Conservation (phyloP, 1,140 invertebrate species). For the Formica exsecta region DNA sequence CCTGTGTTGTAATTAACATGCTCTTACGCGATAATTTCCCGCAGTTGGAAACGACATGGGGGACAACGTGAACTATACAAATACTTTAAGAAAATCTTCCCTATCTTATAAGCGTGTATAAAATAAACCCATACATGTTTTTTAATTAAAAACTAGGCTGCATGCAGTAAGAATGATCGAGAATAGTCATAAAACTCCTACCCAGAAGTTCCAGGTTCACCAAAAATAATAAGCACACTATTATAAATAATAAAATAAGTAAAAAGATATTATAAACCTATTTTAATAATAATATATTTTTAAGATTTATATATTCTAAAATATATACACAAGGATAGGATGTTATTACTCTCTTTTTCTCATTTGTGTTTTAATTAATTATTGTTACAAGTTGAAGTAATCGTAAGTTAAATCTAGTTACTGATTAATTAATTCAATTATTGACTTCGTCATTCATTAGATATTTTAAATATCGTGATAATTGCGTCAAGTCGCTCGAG, state of each 20-base stretch:
- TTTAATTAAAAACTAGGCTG: constrained; percentile 10
- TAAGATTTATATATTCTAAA: too few relatives aligned
- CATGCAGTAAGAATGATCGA: background rate
- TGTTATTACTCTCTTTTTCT: too few relatives aligned
- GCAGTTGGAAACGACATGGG: constrained; percentile 2
- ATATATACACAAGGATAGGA: too few relatives aligned
- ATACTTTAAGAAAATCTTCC: background rate
- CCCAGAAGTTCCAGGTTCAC: background rate
- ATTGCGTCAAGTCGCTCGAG: background rate
- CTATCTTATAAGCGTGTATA: background rate
- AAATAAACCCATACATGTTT: background rate
- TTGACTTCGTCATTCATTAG: background rate
- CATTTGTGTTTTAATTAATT: too few relatives aligned
- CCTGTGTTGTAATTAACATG: constrained; percentile 33
- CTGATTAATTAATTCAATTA: background rate
- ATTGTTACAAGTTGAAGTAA: background rate
- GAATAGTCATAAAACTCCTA: background rate
- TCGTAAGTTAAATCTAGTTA: background rate
- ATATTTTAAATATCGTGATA: background rate
- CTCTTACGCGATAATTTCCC: constrained; percentile 10
- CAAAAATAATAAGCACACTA: background rate
- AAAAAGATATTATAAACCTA: too few relatives aligned
- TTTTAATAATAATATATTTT: too few relatives aligned
- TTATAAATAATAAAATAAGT: too few relatives aligned
- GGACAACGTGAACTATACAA: background rate